Conservation (phyloP, 2,797 vertebrate genomes). For the Diceros bicornis region DNA sequence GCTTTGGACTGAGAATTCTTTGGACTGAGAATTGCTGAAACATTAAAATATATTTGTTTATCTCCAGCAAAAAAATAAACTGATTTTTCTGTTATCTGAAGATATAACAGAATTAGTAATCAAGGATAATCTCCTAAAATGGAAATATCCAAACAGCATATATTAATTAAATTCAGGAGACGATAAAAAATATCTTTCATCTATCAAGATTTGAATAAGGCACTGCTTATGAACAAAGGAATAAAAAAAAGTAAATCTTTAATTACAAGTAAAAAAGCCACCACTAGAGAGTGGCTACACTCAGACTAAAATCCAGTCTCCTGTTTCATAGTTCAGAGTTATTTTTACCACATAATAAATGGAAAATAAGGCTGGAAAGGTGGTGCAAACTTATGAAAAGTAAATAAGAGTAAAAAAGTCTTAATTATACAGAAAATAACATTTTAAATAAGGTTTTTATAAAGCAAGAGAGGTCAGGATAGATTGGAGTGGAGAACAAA, state of each 20-base stretch:
- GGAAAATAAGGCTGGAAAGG: constrained; percentile 1
- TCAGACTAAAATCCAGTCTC: not conserved
- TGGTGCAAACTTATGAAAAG: not conserved
- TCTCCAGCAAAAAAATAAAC: not conserved
- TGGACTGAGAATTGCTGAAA: not conserved
- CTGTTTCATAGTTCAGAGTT: not conserved
- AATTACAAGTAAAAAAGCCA: not conserved
- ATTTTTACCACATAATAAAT: not conserved
- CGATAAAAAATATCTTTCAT: not conserved
- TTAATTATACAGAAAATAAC: constrained; percentile 54
- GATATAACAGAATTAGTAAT: constrained; percentile 40
- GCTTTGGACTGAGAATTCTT: not conserved
- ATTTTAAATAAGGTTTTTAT: not conserved
- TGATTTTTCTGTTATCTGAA: constrained; percentile 33
- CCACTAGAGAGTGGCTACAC: not conserved
- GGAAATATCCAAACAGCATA: not conserved
- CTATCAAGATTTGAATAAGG: not conserved
- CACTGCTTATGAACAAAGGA: not conserved
- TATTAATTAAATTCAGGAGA: not conserved
- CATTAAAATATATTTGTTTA: not conserved
- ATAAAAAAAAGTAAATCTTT: not conserved
- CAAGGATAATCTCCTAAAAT: constrained; percentile 43
- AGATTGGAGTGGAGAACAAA: not conserved
- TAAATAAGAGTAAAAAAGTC: not conserved
- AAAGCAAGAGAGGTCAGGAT: not conserved